Percentiles rank a stretch among this genome's conserved stretches.
phyloP scores from a whole-genome alignment of 2,888 invertebrate genomes.

The Conistra vaccinii region DNA sequence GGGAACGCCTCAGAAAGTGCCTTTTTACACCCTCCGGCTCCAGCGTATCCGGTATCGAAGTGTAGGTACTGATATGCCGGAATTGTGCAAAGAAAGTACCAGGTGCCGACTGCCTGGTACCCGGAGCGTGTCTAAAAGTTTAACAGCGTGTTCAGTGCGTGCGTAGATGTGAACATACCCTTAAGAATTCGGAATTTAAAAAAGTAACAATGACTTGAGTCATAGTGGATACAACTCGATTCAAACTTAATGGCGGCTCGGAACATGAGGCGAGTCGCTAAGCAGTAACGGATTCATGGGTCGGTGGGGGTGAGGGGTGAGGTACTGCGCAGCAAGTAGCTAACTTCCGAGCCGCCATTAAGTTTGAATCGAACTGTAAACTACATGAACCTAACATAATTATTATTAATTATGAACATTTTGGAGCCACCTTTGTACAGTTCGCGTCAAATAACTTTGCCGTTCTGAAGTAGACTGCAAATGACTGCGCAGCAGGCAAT shows the following conservation, averaged over 20 bases:
- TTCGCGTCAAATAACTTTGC: no score
- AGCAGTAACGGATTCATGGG: no score
- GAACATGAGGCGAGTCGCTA: no score
- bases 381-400: constrained; percentile 13
- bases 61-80: background rate
- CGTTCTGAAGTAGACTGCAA: no score
- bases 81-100: background rate
- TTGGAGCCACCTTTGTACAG: background rate
- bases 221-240: no score
- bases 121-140: background rate
- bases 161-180: constrained; percentile 19
- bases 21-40: background rate
- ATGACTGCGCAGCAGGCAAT: no score
- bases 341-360: no score
- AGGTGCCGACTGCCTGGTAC: background rate
- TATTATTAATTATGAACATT: constrained; percentile 16
- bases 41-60: background rate
- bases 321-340: no score
- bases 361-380: no score
- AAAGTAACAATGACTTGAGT: constrained; percentile 15
- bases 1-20: background rate
- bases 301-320: no score
- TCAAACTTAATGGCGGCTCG: no score
- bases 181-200: constrained; percentile 23
- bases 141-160: constrained; percentile 1